Percentiles rank a stretch among this genome's conserved stretches.
These are phyloP conservation scores for Kuschelorhynchus macadamiae DNA, from an alignment of 2,888 invertebrate species.

Conservation along the genomic window DNA sequence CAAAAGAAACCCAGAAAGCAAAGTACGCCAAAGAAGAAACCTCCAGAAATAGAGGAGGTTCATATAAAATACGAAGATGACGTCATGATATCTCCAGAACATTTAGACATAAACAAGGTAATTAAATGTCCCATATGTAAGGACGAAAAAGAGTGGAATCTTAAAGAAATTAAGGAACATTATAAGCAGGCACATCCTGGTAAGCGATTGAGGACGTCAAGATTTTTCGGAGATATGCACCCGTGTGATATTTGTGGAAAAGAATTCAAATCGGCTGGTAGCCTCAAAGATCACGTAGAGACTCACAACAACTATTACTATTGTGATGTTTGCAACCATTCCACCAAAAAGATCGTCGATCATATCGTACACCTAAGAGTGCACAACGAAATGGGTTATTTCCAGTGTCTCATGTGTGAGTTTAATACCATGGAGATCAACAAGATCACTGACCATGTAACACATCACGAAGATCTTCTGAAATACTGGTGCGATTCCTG, in stretches of 20 bases:
- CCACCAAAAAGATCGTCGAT: conserved; percentile 65
- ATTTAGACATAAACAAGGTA: conserved; percentile 30
- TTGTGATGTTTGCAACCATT: conserved; percentile 65
- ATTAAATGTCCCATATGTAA: conserved; percentile 61
- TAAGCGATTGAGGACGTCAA: conserved; percentile 58
- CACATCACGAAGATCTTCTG: conserved; percentile 63
- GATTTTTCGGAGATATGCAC: conserved; percentile 54
- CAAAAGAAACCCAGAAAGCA: conserved; percentile 33
- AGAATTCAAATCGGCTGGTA: conserved; percentile 60
- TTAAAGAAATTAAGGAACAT: conserved; percentile 58
- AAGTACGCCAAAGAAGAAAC: conserved; percentile 35
- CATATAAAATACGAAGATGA: conserved; percentile 47
- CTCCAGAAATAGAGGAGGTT: conserved; percentile 18
- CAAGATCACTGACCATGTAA: conserved; percentile 64
- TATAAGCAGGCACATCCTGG: conserved; percentile 60
- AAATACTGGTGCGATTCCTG: conserved; percentile 73
- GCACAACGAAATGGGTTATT: conserved; percentile 63
- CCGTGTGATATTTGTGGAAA: conserved; percentile 66
- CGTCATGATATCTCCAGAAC: conserved; percentile 35
- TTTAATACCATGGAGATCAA: conserved; percentile 62
- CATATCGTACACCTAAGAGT: conserved; percentile 64
- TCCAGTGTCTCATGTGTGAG: conserved; percentile 66
- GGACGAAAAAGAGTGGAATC: conserved; percentile 57
- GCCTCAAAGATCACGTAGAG: conserved; percentile 65
- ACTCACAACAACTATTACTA: conserved; percentile 65